Evolutionary conservation across 2,888 invertebrate genomes (phyloP).

Genomic region (Tipula vernalis): DNA sequence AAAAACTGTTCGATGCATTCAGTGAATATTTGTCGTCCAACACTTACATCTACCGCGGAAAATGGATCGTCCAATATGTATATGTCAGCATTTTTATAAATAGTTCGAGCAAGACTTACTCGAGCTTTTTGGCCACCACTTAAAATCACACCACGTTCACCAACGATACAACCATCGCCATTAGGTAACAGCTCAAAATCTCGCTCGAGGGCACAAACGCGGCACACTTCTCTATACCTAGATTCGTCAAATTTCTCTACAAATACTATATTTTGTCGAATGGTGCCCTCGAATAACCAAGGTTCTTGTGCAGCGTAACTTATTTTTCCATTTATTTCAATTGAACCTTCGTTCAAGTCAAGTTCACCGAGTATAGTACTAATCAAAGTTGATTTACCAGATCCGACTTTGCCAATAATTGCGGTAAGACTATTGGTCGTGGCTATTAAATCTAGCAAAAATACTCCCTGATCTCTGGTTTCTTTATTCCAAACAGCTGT

Average conservation of each 20-base stretch:
- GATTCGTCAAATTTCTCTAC: slow-evolving; percentile 55
- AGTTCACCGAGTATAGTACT: slow-evolving; percentile 63
- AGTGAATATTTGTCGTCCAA: slow-evolving; percentile 63
- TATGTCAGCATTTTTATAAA: slow-evolving; percentile 62
- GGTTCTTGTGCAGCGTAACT: slow-evolving; percentile 74
- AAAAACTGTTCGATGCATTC: slow-evolving; percentile 51
- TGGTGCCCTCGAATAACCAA: slow-evolving; percentile 68
- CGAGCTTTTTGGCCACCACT: slow-evolving; percentile 68
- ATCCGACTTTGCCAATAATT: slow-evolving; percentile 60
- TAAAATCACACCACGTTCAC: slow-evolving; percentile 57
- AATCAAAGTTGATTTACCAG: slow-evolving; percentile 62
- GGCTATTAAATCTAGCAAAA: slow-evolving; percentile 14
- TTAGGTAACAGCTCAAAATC: slow-evolving; percentile 50
- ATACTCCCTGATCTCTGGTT: slow-evolving; percentile 30
- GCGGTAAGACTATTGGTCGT: slow-evolving; percentile 37
- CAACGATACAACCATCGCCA: slow-evolving; percentile 40
- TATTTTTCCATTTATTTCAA: slow-evolving; percentile 47
- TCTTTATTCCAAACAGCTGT: slow-evolving; percentile 14
- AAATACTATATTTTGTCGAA: slow-evolving; percentile 87
- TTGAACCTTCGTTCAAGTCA: slow-evolving; percentile 43
- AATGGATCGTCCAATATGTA: slow-evolving; percentile 68
- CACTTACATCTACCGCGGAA: slow-evolving; percentile 65
- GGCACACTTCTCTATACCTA: slow-evolving; percentile 40
- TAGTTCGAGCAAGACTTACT: slow-evolving; percentile 59
- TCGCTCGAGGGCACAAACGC: slow-evolving; percentile 45